phyloP scores from a whole-genome alignment of 2,113 vertebrate genomes.

The Varanus salvator region DNA sequence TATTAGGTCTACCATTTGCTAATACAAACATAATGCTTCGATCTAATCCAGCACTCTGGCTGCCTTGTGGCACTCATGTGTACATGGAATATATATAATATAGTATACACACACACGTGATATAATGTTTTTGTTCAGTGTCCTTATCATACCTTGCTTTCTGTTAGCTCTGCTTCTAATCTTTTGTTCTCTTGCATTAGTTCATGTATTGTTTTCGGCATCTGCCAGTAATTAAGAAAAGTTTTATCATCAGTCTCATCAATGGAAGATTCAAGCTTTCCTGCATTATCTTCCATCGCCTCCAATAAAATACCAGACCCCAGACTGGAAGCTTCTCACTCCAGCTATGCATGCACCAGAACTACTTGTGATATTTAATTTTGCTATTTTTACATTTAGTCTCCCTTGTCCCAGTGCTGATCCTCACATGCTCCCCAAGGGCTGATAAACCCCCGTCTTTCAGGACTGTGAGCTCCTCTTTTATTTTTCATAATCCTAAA shows the following conservation, averaged over 20 bases:
- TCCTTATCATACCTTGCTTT: slow-evolving; percentile 70
- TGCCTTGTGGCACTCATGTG: background rate
- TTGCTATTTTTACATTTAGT: background rate
- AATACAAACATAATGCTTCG: background rate
- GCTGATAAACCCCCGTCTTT: background rate
- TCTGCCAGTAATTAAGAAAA: slow-evolving; percentile 55
- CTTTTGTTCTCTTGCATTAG: slow-evolving; percentile 63
- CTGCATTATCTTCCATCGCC: background rate
- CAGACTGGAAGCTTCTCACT: background rate
- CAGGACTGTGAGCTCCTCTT: background rate
- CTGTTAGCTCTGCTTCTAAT: slow-evolving; percentile 72
- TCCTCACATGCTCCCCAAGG: background rate
- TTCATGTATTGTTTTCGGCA: slow-evolving; percentile 62
- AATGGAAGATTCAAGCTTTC: background rate
- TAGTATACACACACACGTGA: no score
- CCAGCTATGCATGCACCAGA: background rate
- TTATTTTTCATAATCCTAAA: background rate
- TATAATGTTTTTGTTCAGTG: no score
- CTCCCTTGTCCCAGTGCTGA: background rate
- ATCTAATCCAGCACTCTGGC: background rate
- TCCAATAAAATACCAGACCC: background rate
- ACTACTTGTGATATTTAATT: no score
- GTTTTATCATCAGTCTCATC: background rate
- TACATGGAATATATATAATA: background rate
- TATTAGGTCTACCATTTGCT: background rate